Percentiles rank a stretch among this genome's conserved stretches.
Conservation (phyloP, 1,140 invertebrate species). For the Popillia japonica region DNA sequence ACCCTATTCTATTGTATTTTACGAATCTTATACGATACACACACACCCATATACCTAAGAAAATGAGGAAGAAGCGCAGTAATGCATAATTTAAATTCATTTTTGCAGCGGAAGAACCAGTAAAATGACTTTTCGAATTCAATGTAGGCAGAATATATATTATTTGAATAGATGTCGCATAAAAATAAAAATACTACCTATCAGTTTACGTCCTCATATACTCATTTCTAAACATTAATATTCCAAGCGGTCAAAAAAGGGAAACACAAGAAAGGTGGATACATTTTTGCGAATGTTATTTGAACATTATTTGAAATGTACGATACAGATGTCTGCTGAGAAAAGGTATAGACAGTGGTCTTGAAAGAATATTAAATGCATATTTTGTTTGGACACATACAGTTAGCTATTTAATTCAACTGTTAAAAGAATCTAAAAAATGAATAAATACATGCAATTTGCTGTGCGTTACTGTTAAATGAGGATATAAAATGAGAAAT, state of each 20-base stretch:
- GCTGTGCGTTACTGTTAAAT: no score
- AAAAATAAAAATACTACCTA: not conserved
- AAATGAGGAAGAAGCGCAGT: not conserved
- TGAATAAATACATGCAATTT: no score
- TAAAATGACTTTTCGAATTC: not conserved
- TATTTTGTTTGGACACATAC: no score
- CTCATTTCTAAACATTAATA: not conserved
- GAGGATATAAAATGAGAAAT: no score
- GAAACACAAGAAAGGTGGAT: not conserved
- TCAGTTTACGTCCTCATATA: not conserved
- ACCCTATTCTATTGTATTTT: constrained; percentile 2
- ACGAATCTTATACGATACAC: not conserved
- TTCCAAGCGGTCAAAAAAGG: not conserved
- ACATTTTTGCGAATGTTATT: not conserved
- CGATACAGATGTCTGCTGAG: no score
- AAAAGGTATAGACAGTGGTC: no score
- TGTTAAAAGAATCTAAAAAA: no score
- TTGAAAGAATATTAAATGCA: no score
- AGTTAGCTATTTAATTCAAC: no score
- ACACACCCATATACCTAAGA: not conserved
- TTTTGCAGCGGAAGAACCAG: not conserved
- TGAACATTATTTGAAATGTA: no score
- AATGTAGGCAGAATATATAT: not conserved
- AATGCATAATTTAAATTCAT: not conserved
- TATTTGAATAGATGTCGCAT: not conserved